phyloP scores from a whole-genome alignment of 2,113 vertebrate genomes.

The Progne subis region DNA sequence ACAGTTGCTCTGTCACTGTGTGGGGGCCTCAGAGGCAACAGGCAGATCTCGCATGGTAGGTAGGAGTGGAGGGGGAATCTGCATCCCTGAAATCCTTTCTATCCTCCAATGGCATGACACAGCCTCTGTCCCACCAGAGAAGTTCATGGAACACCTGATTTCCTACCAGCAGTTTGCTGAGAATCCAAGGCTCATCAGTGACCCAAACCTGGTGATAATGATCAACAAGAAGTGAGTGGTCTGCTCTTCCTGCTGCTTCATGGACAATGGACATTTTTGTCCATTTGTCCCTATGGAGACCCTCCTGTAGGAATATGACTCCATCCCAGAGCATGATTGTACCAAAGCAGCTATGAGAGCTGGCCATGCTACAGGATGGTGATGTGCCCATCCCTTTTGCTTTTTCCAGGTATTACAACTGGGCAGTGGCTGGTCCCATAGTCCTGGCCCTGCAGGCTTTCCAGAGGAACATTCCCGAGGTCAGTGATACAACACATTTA shows the following conservation, averaged over 20 bases:
- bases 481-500: constrained; percentile 47
- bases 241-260: not conserved
- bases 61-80: not conserved
- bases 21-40: constrained; percentile 79
- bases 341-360: accelerated
- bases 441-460: constrained; percentile 90
- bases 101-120: not conserved
- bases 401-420: constrained; percentile 89
- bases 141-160: constrained; percentile 85
- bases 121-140: constrained; percentile 73
- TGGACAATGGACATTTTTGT: not conserved
- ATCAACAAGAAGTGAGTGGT: constrained; percentile 87
- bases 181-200: constrained; percentile 88
- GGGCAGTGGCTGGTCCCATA: constrained; percentile 94
- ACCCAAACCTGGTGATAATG: constrained; percentile 90
- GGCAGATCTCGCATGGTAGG: constrained; percentile 83
- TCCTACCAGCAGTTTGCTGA: constrained; percentile 86
- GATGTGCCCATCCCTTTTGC: not conserved
- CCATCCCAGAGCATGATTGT: not conserved
- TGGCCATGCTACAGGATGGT: not conserved
- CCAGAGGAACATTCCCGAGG: constrained; percentile 91
- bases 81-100: not conserved
- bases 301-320: not conserved
- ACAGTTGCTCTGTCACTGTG: constrained; percentile 86
- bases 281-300: not conserved